Base-by-base conservation (phyloP, 1,140 invertebrate species). In the Metaphire vulgaris region DNA sequence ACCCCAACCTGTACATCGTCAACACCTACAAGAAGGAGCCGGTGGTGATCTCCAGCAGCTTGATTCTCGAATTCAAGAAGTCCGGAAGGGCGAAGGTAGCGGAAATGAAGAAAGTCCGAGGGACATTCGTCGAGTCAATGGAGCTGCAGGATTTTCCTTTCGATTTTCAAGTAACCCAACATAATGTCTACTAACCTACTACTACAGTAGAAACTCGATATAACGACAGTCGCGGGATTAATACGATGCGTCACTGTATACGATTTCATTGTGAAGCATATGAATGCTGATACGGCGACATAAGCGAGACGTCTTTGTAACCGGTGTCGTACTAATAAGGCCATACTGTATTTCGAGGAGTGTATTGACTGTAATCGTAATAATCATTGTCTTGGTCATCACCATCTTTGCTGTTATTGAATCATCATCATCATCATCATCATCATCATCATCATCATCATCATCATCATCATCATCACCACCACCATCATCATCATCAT, bases 371-470 rank as follows among this genome's bases (percentile, higher is more conserved):
- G 6, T 56, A 56, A 12, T 56, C 41, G 21, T 56, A 6, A 56
- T 21, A 6, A 56, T 21, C 41, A 56, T 21, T 21, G 21, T 56
- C 41, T 12, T 56, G 6, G 21, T 56, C 41, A 56, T 56, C 41
- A 56, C 21, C 41, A 56, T 56, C 41, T 12, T 56, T 21, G 21
- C 21, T 21, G 21, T 56, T 21, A 56, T 56, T 21, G 21, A 6
- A 56, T 56, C 41, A 56, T 56, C 41, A 56, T 56, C 41, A 56
- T 56, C 41, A 56, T 56, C 41, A 56, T 56, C 41, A 56, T 56
- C 41, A 56, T 56, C 41, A 56, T 56, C 41, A 56, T 56, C 41
- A 56, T 56, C 41, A 56, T 56, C 41, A 56, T 56, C 41, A 56
- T 56, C 41, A 56, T 56, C 41, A 56, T 56, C 21, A 56, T 56